Evolutionary conservation across 2,113 vertebrate genomes (phyloP).

Genomic region (Vulpes ferrilata): DNA sequence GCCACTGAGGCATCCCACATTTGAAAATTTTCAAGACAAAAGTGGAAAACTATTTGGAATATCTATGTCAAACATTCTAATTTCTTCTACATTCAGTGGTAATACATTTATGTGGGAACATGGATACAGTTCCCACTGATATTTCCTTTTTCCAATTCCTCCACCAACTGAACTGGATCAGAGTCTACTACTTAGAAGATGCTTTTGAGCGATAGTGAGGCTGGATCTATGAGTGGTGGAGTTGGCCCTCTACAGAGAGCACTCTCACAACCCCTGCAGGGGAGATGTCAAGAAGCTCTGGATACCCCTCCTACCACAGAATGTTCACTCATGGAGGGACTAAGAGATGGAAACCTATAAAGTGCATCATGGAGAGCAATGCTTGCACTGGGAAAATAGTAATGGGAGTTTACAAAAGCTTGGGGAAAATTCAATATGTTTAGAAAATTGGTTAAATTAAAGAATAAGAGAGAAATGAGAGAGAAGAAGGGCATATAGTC

Average conservation of each 20-base stretch:
- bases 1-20: background rate
- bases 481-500: background rate
- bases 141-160: background rate
- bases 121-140: background rate
- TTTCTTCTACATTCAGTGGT: background rate
- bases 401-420: background rate
- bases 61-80: background rate
- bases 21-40: background rate
- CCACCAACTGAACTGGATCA: background rate
- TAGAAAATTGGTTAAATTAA: background rate
- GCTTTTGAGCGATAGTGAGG: accelerated
- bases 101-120: background rate
- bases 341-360: background rate
- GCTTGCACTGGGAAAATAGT: background rate
- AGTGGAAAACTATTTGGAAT: background rate
- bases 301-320: background rate
- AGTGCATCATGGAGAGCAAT: accelerated
- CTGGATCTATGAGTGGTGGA: no score
- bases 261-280: background rate
- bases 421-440: background rate
- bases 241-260: background rate
- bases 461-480: background rate
- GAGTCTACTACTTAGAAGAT: background rate
- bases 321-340: background rate
- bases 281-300: background rate